phyloP scores from a whole-genome alignment of 2,888 invertebrate genomes.

The Perizoma affinitatum region DNA sequence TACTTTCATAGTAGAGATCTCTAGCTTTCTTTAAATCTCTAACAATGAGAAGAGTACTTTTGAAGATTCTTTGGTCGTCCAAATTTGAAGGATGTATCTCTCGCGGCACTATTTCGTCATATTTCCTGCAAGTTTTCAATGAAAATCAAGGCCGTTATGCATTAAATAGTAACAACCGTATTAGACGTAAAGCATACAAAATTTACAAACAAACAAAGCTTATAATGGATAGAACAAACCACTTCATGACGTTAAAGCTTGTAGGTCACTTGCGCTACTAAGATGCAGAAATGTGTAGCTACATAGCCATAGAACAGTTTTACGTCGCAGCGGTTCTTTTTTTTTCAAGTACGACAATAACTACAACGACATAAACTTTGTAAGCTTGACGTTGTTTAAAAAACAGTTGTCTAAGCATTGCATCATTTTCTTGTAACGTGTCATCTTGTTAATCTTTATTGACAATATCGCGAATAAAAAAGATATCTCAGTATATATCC shows the following conservation, averaged over 20 bases:
- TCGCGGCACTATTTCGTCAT: too few species aligned
- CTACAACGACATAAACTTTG: too few species aligned
- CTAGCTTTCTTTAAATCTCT: too few species aligned
- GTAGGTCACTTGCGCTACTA: not conserved
- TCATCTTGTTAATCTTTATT: not conserved
- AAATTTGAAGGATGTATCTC: too few species aligned
- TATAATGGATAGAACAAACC: slow-evolving; percentile 5
- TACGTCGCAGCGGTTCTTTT: too few species aligned
- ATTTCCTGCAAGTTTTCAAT: too few species aligned
- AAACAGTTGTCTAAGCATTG: not conserved
- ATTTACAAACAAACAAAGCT: slow-evolving; percentile 13
- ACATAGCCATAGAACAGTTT: not conserved
- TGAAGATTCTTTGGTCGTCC: too few species aligned
- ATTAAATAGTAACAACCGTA: not conserved
- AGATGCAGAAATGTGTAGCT: not conserved
- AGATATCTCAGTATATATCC: not conserved
- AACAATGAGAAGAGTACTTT: too few species aligned
- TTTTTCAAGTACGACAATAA: too few species aligned
- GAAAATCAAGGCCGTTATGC: too few species aligned
- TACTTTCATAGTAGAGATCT: too few species aligned
- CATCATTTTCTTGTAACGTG: not conserved
- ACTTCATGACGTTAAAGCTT: not conserved
- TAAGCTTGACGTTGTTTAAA: not conserved
- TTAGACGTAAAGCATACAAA: slow-evolving; percentile 14
- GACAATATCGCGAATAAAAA: not conserved